Percentiles rank a stretch among this genome's conserved stretches.
Conservation (phyloP, 1,140 invertebrate genomes). For the Belonocnema kinseyi region DNA sequence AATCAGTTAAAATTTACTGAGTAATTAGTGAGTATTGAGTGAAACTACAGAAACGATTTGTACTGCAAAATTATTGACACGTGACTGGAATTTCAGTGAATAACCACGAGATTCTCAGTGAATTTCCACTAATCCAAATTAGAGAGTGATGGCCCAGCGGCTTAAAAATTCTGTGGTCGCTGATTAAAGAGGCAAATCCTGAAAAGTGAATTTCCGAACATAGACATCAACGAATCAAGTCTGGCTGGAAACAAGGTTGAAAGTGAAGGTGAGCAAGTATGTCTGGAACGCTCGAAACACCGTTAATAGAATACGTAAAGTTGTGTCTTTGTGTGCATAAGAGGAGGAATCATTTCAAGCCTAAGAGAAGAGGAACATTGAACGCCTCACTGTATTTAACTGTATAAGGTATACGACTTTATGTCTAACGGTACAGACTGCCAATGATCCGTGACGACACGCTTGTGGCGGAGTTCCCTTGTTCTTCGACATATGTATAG, state of each 20-base stretch:
- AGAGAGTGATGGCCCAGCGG: no score
- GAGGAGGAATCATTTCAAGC: slow-evolving; percentile 28
- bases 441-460: neutral
- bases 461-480: neutral
- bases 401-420: no score
- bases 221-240: neutral
- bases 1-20: no score
- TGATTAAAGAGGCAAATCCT: no score
- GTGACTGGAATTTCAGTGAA: no score
- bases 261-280: slow-evolving; percentile 17
- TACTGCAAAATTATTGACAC: no score
- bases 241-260: slow-evolving; percentile 16
- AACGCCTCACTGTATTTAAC: neutral
- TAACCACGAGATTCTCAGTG: no score
- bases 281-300: slow-evolving; percentile 18
- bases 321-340: neutral
- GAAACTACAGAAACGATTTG: no score
- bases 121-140: no score
- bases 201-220: slow-evolving; percentile 4
- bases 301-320: slow-evolving; percentile 13
- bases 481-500: neutral
- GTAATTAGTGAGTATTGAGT: no score
- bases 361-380: slow-evolving; percentile 4
- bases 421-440: slow-evolving; percentile 3
- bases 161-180: no score